Percentiles rank a stretch among this genome's conserved stretches.
Conservation (phyloP, 2,888 invertebrate genomes). For the Drosophila lutescens region DNA sequence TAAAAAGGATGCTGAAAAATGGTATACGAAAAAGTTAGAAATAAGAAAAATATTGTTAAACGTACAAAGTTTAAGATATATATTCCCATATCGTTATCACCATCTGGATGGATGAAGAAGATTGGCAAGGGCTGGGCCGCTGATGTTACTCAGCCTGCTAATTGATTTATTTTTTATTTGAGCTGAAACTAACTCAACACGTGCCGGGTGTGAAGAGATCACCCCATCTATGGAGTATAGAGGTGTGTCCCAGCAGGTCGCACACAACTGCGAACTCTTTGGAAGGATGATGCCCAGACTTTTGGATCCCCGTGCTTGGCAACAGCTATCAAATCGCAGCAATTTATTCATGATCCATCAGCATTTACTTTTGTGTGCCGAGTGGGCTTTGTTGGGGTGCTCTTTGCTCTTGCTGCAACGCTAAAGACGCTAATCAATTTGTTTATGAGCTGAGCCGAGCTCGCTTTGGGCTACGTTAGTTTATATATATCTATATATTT, state of each 20-base stretch:
- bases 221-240: conserved; percentile 35
- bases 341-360: conserved; percentile 45
- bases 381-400: conserved; percentile 48
- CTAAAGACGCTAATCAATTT: conserved; percentile 73
- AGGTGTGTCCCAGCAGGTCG: conserved; percentile 51
- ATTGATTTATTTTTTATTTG: conserved; percentile 73
- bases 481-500: conserved; percentile 19
- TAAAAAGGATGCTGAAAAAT: background rate
- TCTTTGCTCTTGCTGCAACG: conserved; percentile 51
- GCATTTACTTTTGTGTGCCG: conserved; percentile 37
- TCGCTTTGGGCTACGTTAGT: conserved; percentile 57
- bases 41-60: background rate
- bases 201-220: conserved; percentile 63
- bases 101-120: conserved; percentile 5
- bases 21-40: background rate
- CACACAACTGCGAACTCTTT: conserved; percentile 67
- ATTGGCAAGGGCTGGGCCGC: conserved; percentile 18
- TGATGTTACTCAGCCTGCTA: conserved; percentile 59
- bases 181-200: conserved; percentile 39
- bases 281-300: conserved; percentile 21
- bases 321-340: conserved; percentile 48
- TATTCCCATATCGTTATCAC: background rate
- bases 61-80: background rate
- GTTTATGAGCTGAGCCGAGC: conserved; percentile 62
- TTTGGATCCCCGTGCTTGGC: conserved; percentile 26